A percentile compares a stretch with the other conserved stretches of the same genome.
Conservation (phyloP, 2,797 vertebrate species). For the Sebastes glaucus region DNA sequence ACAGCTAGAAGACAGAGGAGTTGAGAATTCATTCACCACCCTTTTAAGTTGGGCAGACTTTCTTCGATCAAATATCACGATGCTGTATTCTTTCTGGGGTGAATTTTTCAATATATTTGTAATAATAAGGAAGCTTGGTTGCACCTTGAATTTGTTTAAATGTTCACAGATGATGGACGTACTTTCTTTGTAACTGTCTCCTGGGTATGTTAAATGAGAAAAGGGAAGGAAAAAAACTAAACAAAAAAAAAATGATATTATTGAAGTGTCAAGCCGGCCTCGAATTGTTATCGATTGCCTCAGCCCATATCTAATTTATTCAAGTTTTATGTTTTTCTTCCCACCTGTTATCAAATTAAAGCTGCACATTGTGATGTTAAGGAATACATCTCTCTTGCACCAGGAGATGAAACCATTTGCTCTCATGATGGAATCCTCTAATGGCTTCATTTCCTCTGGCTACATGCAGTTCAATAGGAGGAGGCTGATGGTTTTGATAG, state of each 20-base stretch:
- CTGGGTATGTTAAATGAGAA: constrained; percentile 25
- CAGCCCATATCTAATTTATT: constrained; percentile 49
- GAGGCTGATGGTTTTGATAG: constrained; percentile 49
- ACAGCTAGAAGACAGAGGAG: constrained; percentile 57
- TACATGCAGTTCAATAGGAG: constrained; percentile 32
- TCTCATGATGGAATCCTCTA: constrained; percentile 36
- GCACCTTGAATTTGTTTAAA: constrained; percentile 50
- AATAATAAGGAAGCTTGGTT: constrained; percentile 45
- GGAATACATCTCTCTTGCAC: constrained; percentile 21
- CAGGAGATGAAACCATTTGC: constrained; percentile 48
- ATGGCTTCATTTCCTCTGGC: constrained; percentile 49
- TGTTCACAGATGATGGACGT: constrained; percentile 64
- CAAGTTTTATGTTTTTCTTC: constrained; percentile 26
- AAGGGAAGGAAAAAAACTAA: background rate
- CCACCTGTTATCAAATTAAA: constrained; percentile 34
- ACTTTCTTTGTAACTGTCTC: constrained; percentile 38
- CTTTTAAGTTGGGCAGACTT: constrained; percentile 53
- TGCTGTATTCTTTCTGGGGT: constrained; percentile 5
- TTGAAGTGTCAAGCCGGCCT: constrained; percentile 30
- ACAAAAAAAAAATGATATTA: constrained; percentile 50
- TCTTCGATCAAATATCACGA: constrained; percentile 50
- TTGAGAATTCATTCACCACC: constrained; percentile 49
- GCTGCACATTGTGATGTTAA: constrained; percentile 20
- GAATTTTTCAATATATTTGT: constrained; percentile 61
- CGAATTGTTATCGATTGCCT: constrained; percentile 53